Evolutionary conservation across 1,140 invertebrate species (phyloP).

Genomic region (Brachionus asplanchnoidis): DNA sequence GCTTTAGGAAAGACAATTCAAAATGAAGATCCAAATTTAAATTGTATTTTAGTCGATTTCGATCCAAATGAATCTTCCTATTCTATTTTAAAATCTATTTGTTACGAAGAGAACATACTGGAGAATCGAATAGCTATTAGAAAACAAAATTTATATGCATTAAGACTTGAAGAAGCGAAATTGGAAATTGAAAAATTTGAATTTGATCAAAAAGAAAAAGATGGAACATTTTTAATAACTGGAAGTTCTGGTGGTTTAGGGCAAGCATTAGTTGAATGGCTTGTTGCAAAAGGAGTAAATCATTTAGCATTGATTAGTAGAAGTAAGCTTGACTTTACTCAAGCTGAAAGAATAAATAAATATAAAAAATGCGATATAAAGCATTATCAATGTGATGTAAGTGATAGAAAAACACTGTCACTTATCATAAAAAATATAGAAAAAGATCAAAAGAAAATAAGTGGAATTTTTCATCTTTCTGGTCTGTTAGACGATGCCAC

Average conservation of each 20-base stretch:
- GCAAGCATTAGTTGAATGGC: conserved; percentile 84
- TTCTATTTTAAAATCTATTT: not conserved
- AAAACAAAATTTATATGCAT: not conserved
- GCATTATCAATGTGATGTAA: conserved; percentile 69
- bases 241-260: conserved; percentile 91
- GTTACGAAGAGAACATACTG: not conserved
- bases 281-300: conserved; percentile 76
- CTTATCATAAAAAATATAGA: conserved; percentile 64
- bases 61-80: not conserved
- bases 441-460: conserved; percentile 61
- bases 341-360: not conserved
- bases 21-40: not conserved
- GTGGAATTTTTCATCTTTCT: conserved; percentile 89
- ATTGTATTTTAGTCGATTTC: not conserved
- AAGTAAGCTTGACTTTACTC: not conserved
- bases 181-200: not conserved
- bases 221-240: conserved; percentile 68
- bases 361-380: conserved; percentile 19
- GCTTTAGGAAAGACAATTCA: not conserved
- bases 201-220: not conserved
- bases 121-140: not conserved
- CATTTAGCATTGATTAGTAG: conserved; percentile 69
- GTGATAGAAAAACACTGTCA: conserved; percentile 65
- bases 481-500: conserved; percentile 77
- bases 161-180: not conserved